Base-by-base conservation (phyloP, 2,113 vertebrate genomes). In the Phylloscopus whistleri region DNA sequence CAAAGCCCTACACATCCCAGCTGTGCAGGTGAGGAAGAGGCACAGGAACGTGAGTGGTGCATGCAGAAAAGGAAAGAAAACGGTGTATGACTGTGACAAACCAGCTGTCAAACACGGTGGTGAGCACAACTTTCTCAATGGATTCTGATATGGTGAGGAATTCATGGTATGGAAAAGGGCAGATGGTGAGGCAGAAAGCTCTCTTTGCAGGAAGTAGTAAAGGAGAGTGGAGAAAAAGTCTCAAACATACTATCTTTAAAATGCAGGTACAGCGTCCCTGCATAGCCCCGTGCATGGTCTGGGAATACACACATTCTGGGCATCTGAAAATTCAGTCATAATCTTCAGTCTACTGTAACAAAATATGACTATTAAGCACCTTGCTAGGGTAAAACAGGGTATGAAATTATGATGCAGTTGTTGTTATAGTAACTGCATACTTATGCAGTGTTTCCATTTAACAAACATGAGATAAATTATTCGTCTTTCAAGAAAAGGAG, bases 381-480 rank as follows among this genome's bases (percentile, higher is more conserved):
- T 88, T 76, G 12, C 2, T 53, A 30, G 59, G 26, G 68, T 78
- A 89, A 95, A 92, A 67, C 64, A 86, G 20, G 9, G 14, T 67
- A 70, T 59, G 48, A 69, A 84, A 78, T 84, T 46, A 21, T 59
- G 68, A 93, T 84, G 64, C 14, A 51, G 41, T 69, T 92, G 43
- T 86, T 93, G 77, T 84, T 91, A 92, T 79, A 85, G 80, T 86
- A 94, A 89, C 87, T 46, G 27, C 30, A 89, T 81, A 60, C 59
- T 94, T 91, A 56, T 1, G 0, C 13, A 59, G 6, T 16, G 35
- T 73, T 93, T 94, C 75, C 30, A 22, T 81, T 91, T 87, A 87
- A 53, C 43, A 89, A 89, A 84, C 43, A 63, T 17, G 53, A 81
- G 14, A 87, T 30, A 81, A 84, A 86, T 77, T 62, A 70, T 51